phyloP scores from a whole-genome alignment of 1,140 invertebrate genomes.

The Holotrichia oblita region DNA sequence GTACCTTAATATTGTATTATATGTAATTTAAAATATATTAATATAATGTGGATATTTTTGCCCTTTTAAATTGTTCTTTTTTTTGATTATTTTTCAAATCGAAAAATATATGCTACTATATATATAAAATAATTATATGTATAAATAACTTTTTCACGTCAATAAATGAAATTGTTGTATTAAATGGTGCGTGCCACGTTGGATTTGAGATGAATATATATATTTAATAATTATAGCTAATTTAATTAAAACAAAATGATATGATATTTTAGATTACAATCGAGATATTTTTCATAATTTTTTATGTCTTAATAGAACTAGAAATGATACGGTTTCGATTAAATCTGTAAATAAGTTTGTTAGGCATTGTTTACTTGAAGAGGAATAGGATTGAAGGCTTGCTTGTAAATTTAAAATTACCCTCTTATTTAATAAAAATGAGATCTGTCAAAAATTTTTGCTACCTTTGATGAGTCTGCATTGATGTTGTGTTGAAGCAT shows the following conservation, averaged over 20 bases:
- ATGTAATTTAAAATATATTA: background rate
- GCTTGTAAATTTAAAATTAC: too few relatives aligned
- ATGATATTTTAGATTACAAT: background rate
- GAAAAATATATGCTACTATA: background rate
- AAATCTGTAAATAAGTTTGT: too few relatives aligned
- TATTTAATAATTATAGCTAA: background rate
- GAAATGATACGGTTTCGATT: too few relatives aligned
- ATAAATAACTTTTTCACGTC: conserved; percentile 17
- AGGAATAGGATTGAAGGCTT: too few relatives aligned
- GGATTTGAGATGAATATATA: background rate
- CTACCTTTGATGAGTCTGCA: too few relatives aligned
- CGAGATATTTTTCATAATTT: background rate
- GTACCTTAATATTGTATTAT: conserved; percentile 2
- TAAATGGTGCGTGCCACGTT: conserved; percentile 6
- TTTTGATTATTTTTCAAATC: background rate
- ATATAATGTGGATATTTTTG: background rate
- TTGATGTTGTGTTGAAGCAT: too few relatives aligned
- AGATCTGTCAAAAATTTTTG: too few relatives aligned
- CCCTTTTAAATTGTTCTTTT: background rate
- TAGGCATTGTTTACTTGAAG: too few relatives aligned
- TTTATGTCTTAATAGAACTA: background rate
- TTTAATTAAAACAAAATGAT: background rate
- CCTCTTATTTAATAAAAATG: too few relatives aligned
- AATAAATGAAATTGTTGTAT: conserved; percentile 16
- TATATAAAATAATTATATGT: background rate